A percentile compares a stretch with the other conserved stretches of the same genome.
These are phyloP conservation scores for Hemicordylus capensis DNA, from an alignment of 2,113 vertebrate species.

Conservation along the genomic window DNA sequence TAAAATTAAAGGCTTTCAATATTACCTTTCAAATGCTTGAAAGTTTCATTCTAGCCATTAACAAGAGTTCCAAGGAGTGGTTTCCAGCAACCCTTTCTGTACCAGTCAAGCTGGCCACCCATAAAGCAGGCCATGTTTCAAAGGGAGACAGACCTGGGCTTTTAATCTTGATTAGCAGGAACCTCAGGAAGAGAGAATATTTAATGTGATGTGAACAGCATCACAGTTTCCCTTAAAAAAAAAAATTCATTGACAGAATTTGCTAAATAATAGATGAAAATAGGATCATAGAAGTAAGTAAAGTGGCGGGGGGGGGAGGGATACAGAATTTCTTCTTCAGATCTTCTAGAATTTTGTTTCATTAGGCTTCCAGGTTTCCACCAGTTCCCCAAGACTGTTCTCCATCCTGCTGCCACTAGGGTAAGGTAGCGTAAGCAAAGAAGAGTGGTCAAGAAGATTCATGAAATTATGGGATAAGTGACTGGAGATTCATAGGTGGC, in stretches of 20 bases:
- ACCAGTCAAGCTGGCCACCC: background rate
- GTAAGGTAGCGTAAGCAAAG: no score
- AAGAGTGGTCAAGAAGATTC: no score
- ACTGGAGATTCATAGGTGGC: no score
- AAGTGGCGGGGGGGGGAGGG: slow-evolving; percentile 20
- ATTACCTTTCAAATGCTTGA: background rate
- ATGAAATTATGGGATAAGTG: no score
- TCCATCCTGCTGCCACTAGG: no score
- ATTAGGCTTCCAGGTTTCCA: slow-evolving; percentile 28
- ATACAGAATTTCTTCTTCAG: slow-evolving; percentile 44
- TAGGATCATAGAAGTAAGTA: slow-evolving; percentile 11
- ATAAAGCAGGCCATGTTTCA: slow-evolving; percentile 13
- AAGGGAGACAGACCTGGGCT: background rate
- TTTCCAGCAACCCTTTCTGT: background rate
- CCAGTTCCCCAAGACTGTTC: background rate
- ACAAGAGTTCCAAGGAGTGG: background rate
- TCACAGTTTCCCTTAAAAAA: slow-evolving; percentile 46
- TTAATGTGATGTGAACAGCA: slow-evolving; percentile 52
- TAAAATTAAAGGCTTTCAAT: background rate
- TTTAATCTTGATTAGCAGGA: background rate
- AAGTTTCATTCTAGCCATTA: background rate
- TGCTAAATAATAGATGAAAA: slow-evolving; percentile 37
- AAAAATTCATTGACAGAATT: slow-evolving; percentile 34
- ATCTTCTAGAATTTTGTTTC: slow-evolving; percentile 51
- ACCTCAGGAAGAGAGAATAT: slow-evolving; percentile 39